These are phyloP conservation scores for Pyrgus malvae DNA, from an alignment of 2,888 invertebrate species.

Conservation along the genomic window DNA sequence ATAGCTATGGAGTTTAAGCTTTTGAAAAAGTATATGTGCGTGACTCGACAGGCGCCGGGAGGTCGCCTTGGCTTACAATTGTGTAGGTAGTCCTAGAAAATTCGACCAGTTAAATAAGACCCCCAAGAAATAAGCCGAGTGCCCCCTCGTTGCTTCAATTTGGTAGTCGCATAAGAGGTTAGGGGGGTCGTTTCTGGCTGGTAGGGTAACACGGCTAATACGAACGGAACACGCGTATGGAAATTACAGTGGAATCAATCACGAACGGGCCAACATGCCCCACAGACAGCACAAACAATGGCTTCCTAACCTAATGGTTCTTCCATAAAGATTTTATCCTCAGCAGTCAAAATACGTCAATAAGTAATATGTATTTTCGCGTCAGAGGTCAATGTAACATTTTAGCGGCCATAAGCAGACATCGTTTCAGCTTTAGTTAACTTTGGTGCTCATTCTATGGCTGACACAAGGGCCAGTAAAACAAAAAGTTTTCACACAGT, in stretches of 20 bases:
- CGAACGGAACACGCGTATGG: constrained; percentile 78
- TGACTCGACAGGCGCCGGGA: constrained; percentile 78
- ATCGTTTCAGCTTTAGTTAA: too few species aligned
- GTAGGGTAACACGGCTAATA: constrained; percentile 74
- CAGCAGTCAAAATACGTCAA: constrained; percentile 25
- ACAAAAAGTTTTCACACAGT: too few species aligned
- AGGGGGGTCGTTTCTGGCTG: constrained; percentile 43
- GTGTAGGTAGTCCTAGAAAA: constrained; percentile 66
- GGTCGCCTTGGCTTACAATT: constrained; percentile 70
- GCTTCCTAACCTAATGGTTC: constrained; percentile 61
- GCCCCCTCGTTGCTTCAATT: constrained; percentile 37
- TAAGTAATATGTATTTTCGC: constrained; percentile 19
- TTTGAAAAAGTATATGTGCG: constrained; percentile 74
- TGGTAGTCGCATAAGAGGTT: constrained; percentile 32
- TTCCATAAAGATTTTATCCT: constrained; percentile 57
- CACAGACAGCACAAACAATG: constrained; percentile 68
- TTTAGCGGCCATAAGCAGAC: constrained; percentile 11
- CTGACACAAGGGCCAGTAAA: too few species aligned
- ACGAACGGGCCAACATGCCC: constrained; percentile 69
- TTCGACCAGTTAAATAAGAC: constrained; percentile 52
- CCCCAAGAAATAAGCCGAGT: constrained; percentile 46
- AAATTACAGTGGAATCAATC: constrained; percentile 80
- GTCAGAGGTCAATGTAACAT: constrained; percentile 10
- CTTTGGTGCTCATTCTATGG: too few species aligned
- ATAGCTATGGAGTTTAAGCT: constrained; percentile 58